phyloP scores from a whole-genome alignment of 2,113 vertebrate species.

The Mesoclemmys tuberculata region DNA sequence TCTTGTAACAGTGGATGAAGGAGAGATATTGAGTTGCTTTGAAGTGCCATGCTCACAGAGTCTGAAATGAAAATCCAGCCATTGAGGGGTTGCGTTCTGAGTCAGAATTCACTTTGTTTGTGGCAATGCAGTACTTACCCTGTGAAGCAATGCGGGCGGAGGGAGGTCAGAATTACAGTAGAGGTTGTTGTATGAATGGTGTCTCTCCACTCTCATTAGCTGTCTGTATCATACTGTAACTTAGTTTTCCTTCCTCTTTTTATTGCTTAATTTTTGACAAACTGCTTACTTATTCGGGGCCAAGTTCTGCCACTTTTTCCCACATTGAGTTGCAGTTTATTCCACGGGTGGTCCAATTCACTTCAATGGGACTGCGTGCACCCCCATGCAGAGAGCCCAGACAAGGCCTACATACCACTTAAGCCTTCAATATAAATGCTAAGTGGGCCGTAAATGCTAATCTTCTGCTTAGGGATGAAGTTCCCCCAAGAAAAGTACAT shows the following conservation, averaged over 20 bases:
- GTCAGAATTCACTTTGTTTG: background rate
- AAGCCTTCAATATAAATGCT: background rate
- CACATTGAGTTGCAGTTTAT: background rate
- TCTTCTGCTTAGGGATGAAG: background rate
- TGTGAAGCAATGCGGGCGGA: background rate
- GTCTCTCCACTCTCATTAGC: background rate
- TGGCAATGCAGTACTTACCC: background rate
- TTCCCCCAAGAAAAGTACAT: background rate
- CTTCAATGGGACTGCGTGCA: background rate
- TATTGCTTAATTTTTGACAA: background rate
- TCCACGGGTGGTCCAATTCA: accelerated
- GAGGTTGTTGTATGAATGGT: background rate
- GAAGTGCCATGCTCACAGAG: accelerated
- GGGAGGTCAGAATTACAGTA: background rate
- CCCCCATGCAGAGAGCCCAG: accelerated
- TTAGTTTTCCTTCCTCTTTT: background rate
- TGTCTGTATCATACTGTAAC: background rate
- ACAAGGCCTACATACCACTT: background rate
- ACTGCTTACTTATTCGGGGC: accelerated
- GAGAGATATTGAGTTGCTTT: background rate
- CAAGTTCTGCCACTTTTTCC: background rate
- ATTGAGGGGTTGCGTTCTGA: background rate
- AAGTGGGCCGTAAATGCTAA: background rate
- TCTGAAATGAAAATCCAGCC: background rate
- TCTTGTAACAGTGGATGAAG: background rate